A percentile compares a stretch with the other conserved stretches of the same genome.
Evolutionary conservation across 2,113 vertebrate genomes (phyloP).

Genomic region (Talpa occidentalis): DNA sequence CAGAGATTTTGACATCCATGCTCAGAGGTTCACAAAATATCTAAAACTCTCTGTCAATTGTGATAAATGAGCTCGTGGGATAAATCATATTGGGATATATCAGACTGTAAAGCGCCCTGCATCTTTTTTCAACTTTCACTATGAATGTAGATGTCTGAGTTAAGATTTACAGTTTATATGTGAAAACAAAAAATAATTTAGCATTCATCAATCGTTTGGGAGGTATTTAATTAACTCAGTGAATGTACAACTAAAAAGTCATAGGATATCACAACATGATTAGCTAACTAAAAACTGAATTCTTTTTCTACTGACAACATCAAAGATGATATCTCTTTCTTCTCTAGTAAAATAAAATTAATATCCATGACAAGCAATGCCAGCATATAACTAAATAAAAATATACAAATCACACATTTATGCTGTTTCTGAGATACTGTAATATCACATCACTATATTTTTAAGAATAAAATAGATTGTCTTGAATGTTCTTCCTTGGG

Average conservation of each 20-base stretch:
- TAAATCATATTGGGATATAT: conserved; percentile 79
- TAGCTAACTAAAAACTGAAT: conserved; percentile 49
- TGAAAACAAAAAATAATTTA: conserved; percentile 74
- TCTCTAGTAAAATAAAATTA: conserved; percentile 33
- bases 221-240: conserved; percentile 47
- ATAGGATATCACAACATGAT: conserved; percentile 13
- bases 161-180: conserved; percentile 76
- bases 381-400: conserved; percentile 43
- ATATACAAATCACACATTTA: neutral
- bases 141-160: conserved; percentile 62
- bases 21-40: conserved; percentile 63
- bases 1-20: conserved; percentile 74
- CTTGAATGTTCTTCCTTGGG: neutral
- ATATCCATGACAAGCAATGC: neutral
- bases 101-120: conserved; percentile 79
- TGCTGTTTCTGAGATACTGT: neutral
- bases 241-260: conserved; percentile 47
- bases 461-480: neutral
- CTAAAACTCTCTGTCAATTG: conserved; percentile 76
- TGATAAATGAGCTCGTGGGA: conserved; percentile 77
- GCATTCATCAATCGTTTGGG: neutral
- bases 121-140: conserved; percentile 80
- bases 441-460: neutral
- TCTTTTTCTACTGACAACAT: conserved; percentile 1
- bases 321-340: neutral